Base-by-base conservation (phyloP, 2,888 invertebrate genomes). In the Acleris cristana region DNA sequence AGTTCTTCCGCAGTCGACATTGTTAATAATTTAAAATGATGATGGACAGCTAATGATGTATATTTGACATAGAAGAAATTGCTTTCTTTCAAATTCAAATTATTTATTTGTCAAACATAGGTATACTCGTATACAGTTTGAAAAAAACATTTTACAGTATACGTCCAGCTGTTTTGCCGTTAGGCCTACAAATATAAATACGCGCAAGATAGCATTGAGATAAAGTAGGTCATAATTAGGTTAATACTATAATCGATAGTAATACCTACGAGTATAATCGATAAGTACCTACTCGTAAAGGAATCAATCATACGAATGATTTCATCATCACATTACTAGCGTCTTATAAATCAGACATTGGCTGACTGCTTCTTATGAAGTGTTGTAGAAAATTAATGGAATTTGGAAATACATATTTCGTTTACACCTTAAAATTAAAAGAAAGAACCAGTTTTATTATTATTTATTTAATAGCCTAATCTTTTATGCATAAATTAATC, bases 1-100 rank as follows among this genome's bases (percentile, higher is more conserved):
- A 57, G 45, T 57, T 45, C 57, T 57, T 57, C 57, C 57, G 45
- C 57, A 57, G 57, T 56, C 56, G 56, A 56, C 56, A 56, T 56
- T 56, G 21, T 56, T 56, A 56, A 56, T 56, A 56, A 56, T 56
- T 44, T 44, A 56, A 56, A 56, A 30, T 34, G 30, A 30, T 34
- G 34, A 34, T 34, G 26, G 26, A 26, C 26, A 26, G 26, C 26
- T 26, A 26, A 26, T 26, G 26, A 26, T 26, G 5, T 26, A 5
- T 26, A 6, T 26, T 26, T 26, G 26, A 26, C 26, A 26, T 26
- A 26, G 26, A 26, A 5, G 26, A 26, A 54, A 54, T 54, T 54
- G 54, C 54, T 34, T 54, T 54, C 30, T 54, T 30, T 34, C 34
- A 34, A 54, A 54, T 54, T 54, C 30, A 54, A 54, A 34, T 54